Conservation (phyloP, 2,113 vertebrate species). For the Cepphus grylle region DNA sequence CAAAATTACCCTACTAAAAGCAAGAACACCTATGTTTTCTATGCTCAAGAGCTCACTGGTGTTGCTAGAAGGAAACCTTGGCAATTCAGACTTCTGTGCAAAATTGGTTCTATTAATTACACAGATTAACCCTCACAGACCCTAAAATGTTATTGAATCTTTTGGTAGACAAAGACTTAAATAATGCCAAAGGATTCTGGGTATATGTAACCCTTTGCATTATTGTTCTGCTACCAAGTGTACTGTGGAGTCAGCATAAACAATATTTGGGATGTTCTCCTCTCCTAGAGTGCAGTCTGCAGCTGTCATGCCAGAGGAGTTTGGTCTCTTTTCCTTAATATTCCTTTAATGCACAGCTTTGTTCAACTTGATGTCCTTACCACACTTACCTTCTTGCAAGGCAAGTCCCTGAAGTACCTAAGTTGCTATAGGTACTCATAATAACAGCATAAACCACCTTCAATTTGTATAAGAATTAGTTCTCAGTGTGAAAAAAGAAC, state of each 20-base stretch:
- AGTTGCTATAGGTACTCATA: not conserved
- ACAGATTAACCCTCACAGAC: not conserved
- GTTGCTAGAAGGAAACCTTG: not conserved
- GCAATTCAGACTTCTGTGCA: not conserved
- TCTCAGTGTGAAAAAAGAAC: not conserved
- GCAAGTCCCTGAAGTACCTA: not conserved
- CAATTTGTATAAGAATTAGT: not conserved
- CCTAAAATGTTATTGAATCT: not conserved
- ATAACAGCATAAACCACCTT: not conserved
- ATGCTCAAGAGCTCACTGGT: not conserved
- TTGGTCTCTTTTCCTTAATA: not conserved
- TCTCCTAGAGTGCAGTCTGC: not conserved
- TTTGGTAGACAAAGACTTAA: not conserved
- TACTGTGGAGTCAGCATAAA: not conserved
- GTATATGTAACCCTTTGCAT: not conserved
- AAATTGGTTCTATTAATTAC: not conserved
- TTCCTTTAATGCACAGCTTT: not conserved
- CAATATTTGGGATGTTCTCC: not conserved
- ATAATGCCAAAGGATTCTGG: not conserved
- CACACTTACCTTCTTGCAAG: not conserved
- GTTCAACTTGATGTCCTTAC: not conserved
- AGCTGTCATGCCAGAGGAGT: not conserved
- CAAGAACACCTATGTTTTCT: not conserved
- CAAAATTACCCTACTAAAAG: not conserved
- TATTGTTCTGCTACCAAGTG: not conserved